phyloP scores from a whole-genome alignment of 2,113 vertebrate genomes.

The Caranx melampygus region DNA sequence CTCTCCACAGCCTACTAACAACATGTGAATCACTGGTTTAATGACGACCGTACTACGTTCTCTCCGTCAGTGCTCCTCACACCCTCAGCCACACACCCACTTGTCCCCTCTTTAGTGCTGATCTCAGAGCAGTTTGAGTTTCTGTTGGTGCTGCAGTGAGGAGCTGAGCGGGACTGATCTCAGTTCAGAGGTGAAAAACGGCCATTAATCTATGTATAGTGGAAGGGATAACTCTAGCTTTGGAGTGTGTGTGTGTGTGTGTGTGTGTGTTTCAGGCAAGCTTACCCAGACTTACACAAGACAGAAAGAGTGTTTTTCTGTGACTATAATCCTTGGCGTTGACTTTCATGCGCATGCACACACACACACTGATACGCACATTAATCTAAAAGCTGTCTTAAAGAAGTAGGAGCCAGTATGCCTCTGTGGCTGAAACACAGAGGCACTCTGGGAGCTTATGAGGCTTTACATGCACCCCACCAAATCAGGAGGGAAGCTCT shows the following conservation, averaged over 20 bases:
- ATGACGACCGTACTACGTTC: constrained; percentile 35
- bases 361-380: constrained; percentile 32
- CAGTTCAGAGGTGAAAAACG: constrained; percentile 52
- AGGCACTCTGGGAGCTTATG: constrained; percentile 24
- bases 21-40: constrained; percentile 42
- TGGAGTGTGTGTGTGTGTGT: constrained; percentile 22
- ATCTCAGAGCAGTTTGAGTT: constrained; percentile 33
- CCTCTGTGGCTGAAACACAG: constrained; percentile 30
- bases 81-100: constrained; percentile 42
- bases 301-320: constrained; percentile 40
- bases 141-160: constrained; percentile 13
- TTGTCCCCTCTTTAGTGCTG: constrained; percentile 17
- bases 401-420: constrained; percentile 17
- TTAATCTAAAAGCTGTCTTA: constrained; percentile 52
- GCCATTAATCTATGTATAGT: constrained; percentile 18
- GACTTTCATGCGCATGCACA: constrained; percentile 19
- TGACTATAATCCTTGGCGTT: constrained; percentile 47
- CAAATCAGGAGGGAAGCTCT: constrained; percentile 11
- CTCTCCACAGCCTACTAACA: constrained; percentile 43
- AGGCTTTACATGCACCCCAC: background rate
- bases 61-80: constrained; percentile 34
- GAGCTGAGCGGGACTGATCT: constrained; percentile 37
- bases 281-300: constrained; percentile 46
- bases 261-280: constrained; percentile 32
- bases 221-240: constrained; percentile 48